phyloP scores from a whole-genome alignment of 2,113 vertebrate species.

The Chaetops frenatus region DNA sequence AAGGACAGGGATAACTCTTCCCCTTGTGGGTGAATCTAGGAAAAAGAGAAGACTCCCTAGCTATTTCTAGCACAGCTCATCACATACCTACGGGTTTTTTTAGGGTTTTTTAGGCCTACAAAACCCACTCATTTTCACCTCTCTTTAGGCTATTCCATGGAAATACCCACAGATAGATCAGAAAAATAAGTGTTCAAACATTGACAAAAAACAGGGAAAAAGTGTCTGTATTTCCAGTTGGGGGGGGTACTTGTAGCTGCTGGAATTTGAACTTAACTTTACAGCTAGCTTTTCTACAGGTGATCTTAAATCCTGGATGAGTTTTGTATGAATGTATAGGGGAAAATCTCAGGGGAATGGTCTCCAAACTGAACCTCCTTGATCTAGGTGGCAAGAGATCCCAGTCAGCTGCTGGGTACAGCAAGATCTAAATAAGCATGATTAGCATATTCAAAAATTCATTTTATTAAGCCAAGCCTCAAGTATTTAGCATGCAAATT shows the following conservation, averaged over 20 bases:
- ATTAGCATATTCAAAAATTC: conserved; percentile 3
- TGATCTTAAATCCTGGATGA: neutral
- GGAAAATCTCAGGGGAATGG: neutral
- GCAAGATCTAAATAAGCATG: neutral
- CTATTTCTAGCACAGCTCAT: neutral
- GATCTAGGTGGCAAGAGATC: neutral
- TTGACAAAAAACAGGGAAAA: neutral
- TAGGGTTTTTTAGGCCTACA: neutral
- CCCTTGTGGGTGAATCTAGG: neutral
- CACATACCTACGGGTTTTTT: neutral
- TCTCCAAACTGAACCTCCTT: neutral
- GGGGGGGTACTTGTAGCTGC: neutral
- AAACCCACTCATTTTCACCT: neutral
- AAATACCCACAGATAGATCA: neutral
- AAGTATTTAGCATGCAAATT: conserved; percentile 27
- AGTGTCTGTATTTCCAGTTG: neutral
- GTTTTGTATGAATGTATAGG: neutral
- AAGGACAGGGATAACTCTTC: neutral
- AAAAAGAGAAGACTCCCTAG: neutral
- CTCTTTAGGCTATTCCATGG: neutral
- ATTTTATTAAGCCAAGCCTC: conserved; percentile 7
- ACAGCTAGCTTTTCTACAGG: neutral
- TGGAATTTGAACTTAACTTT: neutral
- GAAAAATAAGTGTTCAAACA: neutral
- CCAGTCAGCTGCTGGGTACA: neutral